These are phyloP conservation scores for Lagocephalus sceleratus DNA, from an alignment of 2,797 vertebrate genomes.

Conservation along the genomic window DNA sequence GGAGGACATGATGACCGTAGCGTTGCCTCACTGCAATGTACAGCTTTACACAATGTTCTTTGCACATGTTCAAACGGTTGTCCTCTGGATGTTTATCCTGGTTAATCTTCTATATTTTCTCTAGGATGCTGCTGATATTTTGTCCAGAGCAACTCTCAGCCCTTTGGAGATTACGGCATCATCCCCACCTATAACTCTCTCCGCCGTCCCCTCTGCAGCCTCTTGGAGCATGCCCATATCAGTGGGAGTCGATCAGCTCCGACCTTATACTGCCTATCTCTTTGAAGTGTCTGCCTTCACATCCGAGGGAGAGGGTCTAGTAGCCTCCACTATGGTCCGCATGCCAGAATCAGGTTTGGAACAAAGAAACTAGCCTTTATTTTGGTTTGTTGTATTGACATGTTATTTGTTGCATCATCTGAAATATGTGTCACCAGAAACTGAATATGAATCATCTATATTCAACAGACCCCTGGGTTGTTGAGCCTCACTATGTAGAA, in stretches of 20 bases:
- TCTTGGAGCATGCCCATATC: constrained; percentile 91
- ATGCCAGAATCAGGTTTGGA: constrained; percentile 91
- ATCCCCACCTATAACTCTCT: constrained; percentile 64
- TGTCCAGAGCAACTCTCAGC: constrained; percentile 88
- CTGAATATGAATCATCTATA: no score
- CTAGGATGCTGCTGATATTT: constrained; percentile 91
- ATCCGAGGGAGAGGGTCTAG: constrained; percentile 89
- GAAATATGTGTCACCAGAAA: no score
- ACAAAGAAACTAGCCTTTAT: background rate
- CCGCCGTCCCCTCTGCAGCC: constrained; percentile 76
- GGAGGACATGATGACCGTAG: constrained; percentile 87
- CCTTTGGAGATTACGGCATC: constrained; percentile 80
- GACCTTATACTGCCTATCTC: constrained; percentile 90
- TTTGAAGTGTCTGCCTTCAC: constrained; percentile 97
- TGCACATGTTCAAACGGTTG: background rate
- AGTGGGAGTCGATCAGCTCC: constrained; percentile 84
- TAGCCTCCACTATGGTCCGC: constrained; percentile 90
- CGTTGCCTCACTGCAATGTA: constrained; percentile 94
- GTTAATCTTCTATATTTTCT: background rate
- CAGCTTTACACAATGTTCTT: constrained; percentile 25
- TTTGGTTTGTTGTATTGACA: background rate
- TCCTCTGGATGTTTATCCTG: constrained; percentile 8
- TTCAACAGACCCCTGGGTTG: no score
- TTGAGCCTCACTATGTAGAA: no score
- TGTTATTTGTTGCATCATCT: background rate